Evolutionary conservation across 2,113 vertebrate species (phyloP).

Genomic region (Ochotona princeps): DNA sequence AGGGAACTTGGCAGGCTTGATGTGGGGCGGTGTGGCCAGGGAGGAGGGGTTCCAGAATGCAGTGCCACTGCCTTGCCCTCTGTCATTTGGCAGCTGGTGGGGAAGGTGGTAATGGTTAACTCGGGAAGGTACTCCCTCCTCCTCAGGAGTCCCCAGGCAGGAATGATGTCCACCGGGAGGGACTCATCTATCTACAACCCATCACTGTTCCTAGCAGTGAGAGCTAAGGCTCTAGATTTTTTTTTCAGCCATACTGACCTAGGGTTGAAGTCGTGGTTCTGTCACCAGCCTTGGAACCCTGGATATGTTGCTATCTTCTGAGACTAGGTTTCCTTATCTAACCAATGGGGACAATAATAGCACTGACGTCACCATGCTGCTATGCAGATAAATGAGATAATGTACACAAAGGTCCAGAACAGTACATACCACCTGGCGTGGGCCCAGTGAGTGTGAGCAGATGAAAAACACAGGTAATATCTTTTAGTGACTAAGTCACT

Average conservation of each 20-base stretch:
- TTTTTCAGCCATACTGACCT: slow-evolving; percentile 14
- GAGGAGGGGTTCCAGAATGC: slow-evolving; percentile 40
- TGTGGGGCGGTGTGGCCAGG: background rate
- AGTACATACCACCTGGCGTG: background rate
- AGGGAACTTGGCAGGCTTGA: background rate
- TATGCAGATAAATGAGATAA: background rate
- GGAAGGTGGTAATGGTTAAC: slow-evolving; percentile 64
- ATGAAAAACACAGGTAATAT: background rate
- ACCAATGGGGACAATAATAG: background rate
- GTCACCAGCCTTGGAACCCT: background rate
- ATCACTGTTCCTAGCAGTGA: slow-evolving; percentile 6
- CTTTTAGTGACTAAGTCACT: background rate
- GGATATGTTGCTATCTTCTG: background rate
- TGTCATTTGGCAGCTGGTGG: slow-evolving; percentile 62
- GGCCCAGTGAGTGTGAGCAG: background rate
- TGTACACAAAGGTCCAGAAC: background rate
- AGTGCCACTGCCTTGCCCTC: background rate
- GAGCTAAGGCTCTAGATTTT: slow-evolving; percentile 38
- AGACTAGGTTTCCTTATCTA: background rate
- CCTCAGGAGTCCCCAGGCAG: slow-evolving; percentile 29
- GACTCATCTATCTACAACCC: background rate
- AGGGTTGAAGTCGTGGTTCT: background rate
- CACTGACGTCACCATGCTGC: background rate
- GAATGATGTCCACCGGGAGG: background rate
- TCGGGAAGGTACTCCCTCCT: background rate